Evolutionary conservation across 2,888 invertebrate species (phyloP).

Genomic region (Microchrysa polita): DNA sequence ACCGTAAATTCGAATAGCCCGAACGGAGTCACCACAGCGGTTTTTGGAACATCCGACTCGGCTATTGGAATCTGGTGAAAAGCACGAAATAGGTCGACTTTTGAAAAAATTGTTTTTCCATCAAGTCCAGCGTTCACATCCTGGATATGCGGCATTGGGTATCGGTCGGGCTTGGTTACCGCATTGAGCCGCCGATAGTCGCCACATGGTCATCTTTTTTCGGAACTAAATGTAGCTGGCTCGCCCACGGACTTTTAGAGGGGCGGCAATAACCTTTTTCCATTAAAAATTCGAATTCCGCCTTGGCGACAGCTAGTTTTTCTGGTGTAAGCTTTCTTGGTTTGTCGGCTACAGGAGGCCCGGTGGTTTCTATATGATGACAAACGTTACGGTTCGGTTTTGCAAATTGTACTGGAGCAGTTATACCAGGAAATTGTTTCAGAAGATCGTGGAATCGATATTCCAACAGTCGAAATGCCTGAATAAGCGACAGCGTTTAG

Average conservation of each 20-base stretch:
- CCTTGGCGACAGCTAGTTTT: neutral
- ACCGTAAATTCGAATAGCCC: too few species aligned
- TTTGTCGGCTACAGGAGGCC: neutral
- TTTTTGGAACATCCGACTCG: too few species aligned
- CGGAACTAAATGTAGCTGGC: constrained; percentile 56
- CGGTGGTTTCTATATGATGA: constrained; percentile 9
- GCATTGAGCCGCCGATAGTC: constrained; percentile 4
- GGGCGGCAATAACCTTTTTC: constrained; percentile 60
- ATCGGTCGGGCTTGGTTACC: neutral
- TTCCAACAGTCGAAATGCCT: neutral
- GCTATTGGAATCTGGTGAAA: too few species aligned
- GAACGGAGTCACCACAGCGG: too few species aligned
- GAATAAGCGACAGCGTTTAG: neutral
- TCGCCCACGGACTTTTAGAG: constrained; percentile 59
- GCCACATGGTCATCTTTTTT: constrained; percentile 51
- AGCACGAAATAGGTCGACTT: constrained; percentile 27
- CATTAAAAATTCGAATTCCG: neutral
- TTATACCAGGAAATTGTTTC: neutral
- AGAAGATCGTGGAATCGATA: neutral
- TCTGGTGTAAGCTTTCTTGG: constrained; percentile 53
- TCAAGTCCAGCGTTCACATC: neutral
- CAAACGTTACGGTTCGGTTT: neutral
- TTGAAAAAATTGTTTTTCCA: neutral
- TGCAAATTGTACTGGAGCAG: neutral
- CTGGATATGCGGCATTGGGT: constrained; percentile 40